A percentile compares a stretch with the other conserved stretches of the same genome.
phyloP scores from a whole-genome alignment of 2,113 vertebrate genomes.

The Lampris incognitus region DNA sequence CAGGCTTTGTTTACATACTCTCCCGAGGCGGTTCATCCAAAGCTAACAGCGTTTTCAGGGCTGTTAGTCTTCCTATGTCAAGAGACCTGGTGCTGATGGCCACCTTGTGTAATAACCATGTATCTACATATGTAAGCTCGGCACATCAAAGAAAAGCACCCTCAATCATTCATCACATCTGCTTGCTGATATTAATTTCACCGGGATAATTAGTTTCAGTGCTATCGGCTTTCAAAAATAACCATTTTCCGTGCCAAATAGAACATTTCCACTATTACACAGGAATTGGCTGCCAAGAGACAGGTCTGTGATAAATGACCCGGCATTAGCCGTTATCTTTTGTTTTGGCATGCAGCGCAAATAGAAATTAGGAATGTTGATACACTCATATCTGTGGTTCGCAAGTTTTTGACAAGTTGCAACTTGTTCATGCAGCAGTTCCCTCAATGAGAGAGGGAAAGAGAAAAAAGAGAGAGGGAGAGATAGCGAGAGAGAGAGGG shows the following conservation, averaged over 20 bases:
- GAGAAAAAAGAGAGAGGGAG: conserved; percentile 39
- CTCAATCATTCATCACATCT: conserved; percentile 58
- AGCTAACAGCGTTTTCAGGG: conserved; percentile 38
- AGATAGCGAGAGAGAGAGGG: conserved; percentile 3
- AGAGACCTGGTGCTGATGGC: conserved; percentile 35
- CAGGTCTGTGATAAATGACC: conserved; percentile 70
- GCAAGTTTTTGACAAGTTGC: conserved; percentile 75
- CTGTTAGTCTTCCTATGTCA: conserved; percentile 39
- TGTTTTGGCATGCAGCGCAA: conserved; percentile 76
- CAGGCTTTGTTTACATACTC: conserved; percentile 52
- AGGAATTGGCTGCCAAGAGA: conserved; percentile 63
- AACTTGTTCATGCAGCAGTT: conserved; percentile 74
- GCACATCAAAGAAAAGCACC: conserved; percentile 54
- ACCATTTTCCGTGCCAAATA: conserved; percentile 63
- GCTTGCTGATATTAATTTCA: conserved; percentile 60
- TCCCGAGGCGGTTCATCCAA: conserved; percentile 43
- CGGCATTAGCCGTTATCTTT: conserved; percentile 75
- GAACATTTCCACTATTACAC: conserved; percentile 65
- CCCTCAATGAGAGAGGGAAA: conserved; percentile 38
- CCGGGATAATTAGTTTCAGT: conserved; percentile 53
- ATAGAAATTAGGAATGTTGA: conserved; percentile 85
- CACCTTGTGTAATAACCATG: conserved; percentile 40
- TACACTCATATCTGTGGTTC: conserved; percentile 82
- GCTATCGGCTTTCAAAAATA: conserved; percentile 67
- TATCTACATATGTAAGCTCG: conserved; percentile 66